A percentile compares a stretch with the other conserved stretches of the same genome.
Conservation (phyloP, 2,797 vertebrate genomes). For the Poecilia gillii region DNA sequence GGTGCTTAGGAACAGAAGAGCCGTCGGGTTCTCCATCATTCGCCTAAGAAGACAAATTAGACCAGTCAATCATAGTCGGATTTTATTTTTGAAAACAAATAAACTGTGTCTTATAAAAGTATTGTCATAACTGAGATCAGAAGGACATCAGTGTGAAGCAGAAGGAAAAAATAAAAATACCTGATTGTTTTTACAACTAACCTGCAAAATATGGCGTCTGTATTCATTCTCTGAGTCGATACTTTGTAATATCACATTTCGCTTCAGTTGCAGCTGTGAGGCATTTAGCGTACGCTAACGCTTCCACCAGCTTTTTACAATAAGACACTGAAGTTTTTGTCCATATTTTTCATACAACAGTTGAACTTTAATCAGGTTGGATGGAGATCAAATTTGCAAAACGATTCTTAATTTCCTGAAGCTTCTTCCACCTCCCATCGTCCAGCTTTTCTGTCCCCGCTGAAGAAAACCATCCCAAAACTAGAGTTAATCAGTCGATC, state of each 20-base stretch:
- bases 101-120: background rate
- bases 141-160: background rate
- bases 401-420: background rate
- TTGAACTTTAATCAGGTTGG: background rate
- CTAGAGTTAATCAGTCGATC: background rate
- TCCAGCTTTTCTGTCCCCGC: background rate
- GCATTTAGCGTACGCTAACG: background rate
- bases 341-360: background rate
- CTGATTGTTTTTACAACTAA: background rate
- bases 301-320: background rate
- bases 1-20: background rate
- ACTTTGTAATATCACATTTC: background rate
- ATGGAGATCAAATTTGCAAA: background rate
- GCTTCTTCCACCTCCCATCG: no score
- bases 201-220: background rate
- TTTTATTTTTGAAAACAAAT: background rate
- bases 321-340: background rate
- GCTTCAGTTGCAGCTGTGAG: background rate
- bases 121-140: background rate
- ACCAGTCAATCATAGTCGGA: background rate
- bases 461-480: background rate
- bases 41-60: conserved; percentile 20
- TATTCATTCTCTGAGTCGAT: background rate
- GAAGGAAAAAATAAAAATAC: background rate
- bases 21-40: conserved; percentile 35